Base-by-base conservation (phyloP, 2,888 invertebrate genomes). In the Chrysolina americana region DNA sequence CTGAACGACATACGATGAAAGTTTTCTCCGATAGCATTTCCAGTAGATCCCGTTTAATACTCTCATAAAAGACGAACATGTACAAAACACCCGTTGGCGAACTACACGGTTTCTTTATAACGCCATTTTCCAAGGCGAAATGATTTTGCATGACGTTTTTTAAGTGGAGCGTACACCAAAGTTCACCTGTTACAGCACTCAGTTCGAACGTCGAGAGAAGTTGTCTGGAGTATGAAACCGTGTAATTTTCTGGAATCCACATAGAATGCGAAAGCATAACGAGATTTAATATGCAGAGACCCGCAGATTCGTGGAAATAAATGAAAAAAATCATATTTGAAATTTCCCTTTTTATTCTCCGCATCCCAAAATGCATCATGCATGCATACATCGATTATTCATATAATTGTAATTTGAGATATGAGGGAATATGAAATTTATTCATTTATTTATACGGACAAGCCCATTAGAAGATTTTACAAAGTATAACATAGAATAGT, bases 151-250 rank as follows among this genome's bases (percentile, higher is more conserved):
- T 41, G 41, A 41, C 53, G 56, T 65, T 48, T 50, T 50, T 65
- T 44, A 13, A 65, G 41, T 36, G 19, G 48, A 65, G 41, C 48
- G 19, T 68, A 56, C 28, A 62, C 66, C 62, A 62, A 71, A 71
- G 66, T 71, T 71, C 68, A 71, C 71, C 50, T 71, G 63, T 50
- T 66, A 62, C 71, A 68, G 23, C 47, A 68, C 62, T 66, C 56
- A 47, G 13, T 36, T 13, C 41, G 66, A 66, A 71, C 53, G 11
- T 53, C 50, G 8, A 66, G 8, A 66, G 66, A 15, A 36, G 65
- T 71, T 66, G 66, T 59, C 71, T 66, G 48, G 41, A 71, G 71
- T 71, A 66, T 62, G 62, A 71, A 71, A 71, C 59, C 48, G n/a
- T 71, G 71, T 71, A 50, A 56, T 56, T 65, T 59, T 21, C 8